Evolutionary conservation across 1,140 invertebrate species (phyloP).

Genomic region (Rhagoletis pomonella): DNA sequence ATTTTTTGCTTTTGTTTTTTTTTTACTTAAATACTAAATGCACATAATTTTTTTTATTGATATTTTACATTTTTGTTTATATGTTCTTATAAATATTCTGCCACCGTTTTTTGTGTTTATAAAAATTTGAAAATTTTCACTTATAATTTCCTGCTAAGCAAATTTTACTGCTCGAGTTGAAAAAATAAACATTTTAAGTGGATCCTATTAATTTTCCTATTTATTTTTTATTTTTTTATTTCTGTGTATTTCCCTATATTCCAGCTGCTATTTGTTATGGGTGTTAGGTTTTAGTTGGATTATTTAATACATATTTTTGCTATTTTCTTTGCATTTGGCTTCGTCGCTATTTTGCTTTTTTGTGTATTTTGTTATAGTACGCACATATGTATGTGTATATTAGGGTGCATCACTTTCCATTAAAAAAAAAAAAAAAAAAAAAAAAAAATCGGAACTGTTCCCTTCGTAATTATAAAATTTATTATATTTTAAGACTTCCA

Average conservation of each 20-base stretch:
- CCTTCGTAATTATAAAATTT: too few relatives aligned
- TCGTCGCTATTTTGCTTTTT: background rate
- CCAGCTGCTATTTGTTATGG: background rate
- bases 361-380: background rate
- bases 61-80: conserved; percentile 19
- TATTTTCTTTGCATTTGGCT: conserved; percentile 12
- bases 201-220: background rate
- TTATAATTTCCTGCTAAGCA: background rate
- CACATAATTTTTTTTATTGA: background rate
- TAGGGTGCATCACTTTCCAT: too few relatives aligned
- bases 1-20: conserved; percentile 1
- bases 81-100: background rate
- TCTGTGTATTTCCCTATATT: background rate
- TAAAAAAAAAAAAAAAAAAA: too few relatives aligned
- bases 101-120: conserved; percentile 3
- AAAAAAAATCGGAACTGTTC: too few relatives aligned
- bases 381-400: background rate
- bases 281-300: background rate
- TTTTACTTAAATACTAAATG: conserved; percentile 43
- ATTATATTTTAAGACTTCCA: too few relatives aligned
- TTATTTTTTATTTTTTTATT: background rate
- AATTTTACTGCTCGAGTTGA: background rate
- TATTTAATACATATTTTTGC: background rate
- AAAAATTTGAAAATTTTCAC: background rate
- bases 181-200: background rate